Base-by-base conservation (phyloP, 2,888 invertebrate species). In the Netelia inedita region DNA sequence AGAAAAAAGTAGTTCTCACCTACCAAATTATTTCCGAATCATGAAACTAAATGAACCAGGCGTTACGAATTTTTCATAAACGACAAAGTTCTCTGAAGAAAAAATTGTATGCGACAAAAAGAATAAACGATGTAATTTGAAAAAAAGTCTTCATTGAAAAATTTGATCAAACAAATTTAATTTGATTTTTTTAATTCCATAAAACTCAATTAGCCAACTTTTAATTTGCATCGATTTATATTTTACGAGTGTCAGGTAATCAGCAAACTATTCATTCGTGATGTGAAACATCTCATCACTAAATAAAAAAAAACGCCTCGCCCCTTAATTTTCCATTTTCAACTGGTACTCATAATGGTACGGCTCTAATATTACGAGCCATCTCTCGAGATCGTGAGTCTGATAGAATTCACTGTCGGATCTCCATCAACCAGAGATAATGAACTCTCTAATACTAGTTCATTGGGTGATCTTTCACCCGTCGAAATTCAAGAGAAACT, bases 381-480 rank as follows among this genome's bases (percentile, higher is more conserved):
- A 21, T 21, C 41, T 19, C 21, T 23, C 8, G 50, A 76, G 72
- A 76, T 72, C 65, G 21, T 59, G 41, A 68, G 46, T 82, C 63
- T 74, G 78, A 85, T 84, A 73, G 50, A 79, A 71, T 74, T 14
- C 69, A 74, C 81, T 65, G 81, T 85, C 85, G 35, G 79, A 79
- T 82, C 72, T 79, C 75, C 85, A 85, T 85, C 85, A 85, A 82
- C 74, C 75, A 16, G 66, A 82, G 82, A 85, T 85, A 85, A 85
- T 85, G 82, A 85, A 85, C 85, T 82, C 79, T 76, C 82, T 71
- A 76, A 83, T 79, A 79, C 57, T 16, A n/a, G 57, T 16, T 53
- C 57, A 43, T 57, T 41, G 28, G 61, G 46, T 61, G 72, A 59
- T 79, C 79, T 82, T 46, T 55, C 53, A 63, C 78, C 78, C 55